Conservation (phyloP, 2,797 vertebrate genomes). For the Gila robusta region DNA sequence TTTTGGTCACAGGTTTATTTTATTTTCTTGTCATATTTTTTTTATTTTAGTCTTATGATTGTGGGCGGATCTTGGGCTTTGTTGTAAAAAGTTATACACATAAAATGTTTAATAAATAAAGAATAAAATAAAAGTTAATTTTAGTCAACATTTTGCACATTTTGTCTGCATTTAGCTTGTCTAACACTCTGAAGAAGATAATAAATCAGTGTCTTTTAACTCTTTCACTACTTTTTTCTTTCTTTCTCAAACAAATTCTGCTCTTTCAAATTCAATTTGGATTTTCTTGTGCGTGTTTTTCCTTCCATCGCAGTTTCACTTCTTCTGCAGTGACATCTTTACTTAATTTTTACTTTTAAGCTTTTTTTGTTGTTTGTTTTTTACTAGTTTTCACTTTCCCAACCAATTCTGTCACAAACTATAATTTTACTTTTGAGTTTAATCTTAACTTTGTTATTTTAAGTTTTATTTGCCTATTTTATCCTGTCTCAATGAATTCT, state of each 20-base stretch:
- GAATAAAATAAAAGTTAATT: no score
- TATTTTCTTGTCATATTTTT: no score
- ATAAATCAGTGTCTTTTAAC: background rate
- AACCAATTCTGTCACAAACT: background rate
- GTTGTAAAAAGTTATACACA: no score
- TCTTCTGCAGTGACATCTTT: no score
- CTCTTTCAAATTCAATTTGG: background rate
- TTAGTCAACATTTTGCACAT: no score
- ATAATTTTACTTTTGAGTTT: background rate
- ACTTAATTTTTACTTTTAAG: no score
- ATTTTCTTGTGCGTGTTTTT: background rate
- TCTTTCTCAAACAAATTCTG: background rate
- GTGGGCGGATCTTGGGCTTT: no score
- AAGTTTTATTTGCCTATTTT: background rate
- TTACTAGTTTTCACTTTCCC: background rate
- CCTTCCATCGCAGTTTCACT: background rate
- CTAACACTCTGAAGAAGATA: no score
- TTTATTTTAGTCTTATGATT: no score
- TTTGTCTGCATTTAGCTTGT: no score
- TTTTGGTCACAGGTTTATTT: no score
- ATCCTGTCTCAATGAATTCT: background rate
- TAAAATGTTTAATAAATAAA: no score
- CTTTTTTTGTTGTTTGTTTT: background rate
- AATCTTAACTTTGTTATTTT: background rate
- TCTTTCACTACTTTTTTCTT: background rate